These are phyloP conservation scores for Sylvietta virens DNA, from an alignment of 2,113 vertebrate genomes.

Conservation along the genomic window DNA sequence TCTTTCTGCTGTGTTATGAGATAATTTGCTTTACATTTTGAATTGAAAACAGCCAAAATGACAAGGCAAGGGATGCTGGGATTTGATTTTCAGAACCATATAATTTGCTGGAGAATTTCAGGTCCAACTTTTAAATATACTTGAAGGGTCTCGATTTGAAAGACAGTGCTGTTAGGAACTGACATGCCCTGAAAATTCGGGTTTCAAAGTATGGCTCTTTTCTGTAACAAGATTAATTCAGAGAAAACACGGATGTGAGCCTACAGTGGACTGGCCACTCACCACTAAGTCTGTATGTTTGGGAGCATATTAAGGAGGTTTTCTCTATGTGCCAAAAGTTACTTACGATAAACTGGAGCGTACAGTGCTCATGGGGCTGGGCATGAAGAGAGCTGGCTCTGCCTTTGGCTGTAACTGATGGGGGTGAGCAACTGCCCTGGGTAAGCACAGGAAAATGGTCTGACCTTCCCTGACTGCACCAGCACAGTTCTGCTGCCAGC, in stretches of 20 bases:
- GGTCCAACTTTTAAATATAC: not conserved
- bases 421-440: not conserved
- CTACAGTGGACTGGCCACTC: not conserved
- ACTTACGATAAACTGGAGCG: accelerated
- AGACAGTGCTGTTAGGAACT: not conserved
- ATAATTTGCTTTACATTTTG: not conserved
- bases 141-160: not conserved
- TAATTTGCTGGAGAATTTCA: not conserved
- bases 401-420: not conserved
- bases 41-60: not conserved
- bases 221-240: not conserved
- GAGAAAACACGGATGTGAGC: not conserved
- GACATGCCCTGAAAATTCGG: not conserved
- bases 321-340: not conserved
- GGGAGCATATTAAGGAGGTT: not conserved
- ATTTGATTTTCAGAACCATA: not conserved
- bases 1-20: not conserved
- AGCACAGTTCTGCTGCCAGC: not conserved
- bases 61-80: not conserved
- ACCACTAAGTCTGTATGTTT: not conserved
- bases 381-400: not conserved
- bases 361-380: not conserved
- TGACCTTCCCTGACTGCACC: not conserved
- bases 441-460: not conserved
- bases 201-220: not conserved